These are phyloP conservation scores for Rhinopomastus cyanomelas DNA, from an alignment of 2,113 vertebrate species.

Conservation along the genomic window DNA sequence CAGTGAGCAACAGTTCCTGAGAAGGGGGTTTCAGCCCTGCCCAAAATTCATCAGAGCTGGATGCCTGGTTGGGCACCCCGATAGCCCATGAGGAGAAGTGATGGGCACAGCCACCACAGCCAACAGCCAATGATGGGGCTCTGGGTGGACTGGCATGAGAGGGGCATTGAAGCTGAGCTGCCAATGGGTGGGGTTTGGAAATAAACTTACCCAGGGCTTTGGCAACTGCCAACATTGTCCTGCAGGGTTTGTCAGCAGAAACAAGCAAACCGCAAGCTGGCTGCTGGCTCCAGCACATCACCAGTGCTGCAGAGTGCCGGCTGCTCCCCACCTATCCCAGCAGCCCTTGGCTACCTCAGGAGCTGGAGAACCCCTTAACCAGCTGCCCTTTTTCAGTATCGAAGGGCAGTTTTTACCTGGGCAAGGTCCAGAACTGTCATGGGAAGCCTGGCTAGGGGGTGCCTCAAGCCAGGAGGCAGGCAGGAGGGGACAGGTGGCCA, in stretches of 20 bases:
- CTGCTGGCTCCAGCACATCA: not conserved
- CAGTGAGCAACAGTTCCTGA: not conserved
- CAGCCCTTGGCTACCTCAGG: not conserved
- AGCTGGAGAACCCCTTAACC: too few species aligned
- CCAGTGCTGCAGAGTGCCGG: accelerated
- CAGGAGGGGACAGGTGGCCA: not conserved
- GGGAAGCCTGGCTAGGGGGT: not conserved
- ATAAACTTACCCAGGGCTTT: too few species aligned
- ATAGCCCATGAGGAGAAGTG: not conserved
- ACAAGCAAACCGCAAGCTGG: not conserved
- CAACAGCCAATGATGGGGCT: not conserved
- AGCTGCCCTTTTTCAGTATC: not conserved
- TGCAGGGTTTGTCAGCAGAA: not conserved
- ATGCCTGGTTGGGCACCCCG: accelerated
- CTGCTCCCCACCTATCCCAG: not conserved
- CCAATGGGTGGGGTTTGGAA: too few species aligned
- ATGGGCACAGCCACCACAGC: accelerated
- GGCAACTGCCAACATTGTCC: too few species aligned
- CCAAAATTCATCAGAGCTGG: not conserved
- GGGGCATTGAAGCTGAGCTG: too few species aligned
- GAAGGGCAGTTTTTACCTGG: not conserved
- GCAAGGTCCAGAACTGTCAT: not conserved
- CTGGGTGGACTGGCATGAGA: not conserved
- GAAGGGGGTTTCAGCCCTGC: not conserved
- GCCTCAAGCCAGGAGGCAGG: not conserved